Evolutionary conservation across 2,888 invertebrate species (phyloP), one percentile per base, ranked within the genome.

Genomic region (Agelastica alni): DNA sequence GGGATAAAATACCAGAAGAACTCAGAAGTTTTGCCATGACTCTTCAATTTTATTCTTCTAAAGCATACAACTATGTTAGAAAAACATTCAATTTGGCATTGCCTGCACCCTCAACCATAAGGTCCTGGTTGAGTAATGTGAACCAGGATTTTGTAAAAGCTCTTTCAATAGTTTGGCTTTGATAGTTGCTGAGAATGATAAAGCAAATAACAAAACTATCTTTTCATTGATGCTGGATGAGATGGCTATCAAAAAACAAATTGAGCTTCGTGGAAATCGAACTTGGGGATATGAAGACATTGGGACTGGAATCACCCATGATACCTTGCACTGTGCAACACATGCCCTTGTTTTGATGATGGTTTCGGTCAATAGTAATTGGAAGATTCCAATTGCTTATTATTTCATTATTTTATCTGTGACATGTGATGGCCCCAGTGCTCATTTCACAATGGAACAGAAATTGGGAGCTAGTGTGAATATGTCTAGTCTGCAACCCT

Each of bases 141-240:
- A 44, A 6, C 65, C 65, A 28, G 66, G 61, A n/a, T 65, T 62
- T 39, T 61, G 61, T 6, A 34, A 48, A 36, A 57, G 62, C 43
- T 44, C 61, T 36, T 60, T 66, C 7, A 28, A 54, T 4, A 53
- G 62, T 14, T 30, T 67, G 12, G 53, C 17, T 61, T 56, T 30
- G 18, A 32, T 55, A 37, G 41, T 37, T 26, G 10, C 17, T 16
- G 9, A 13, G 20, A 18, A 28, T 37, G 30, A 61, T 36, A 14
- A 26, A 3, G 6, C 14, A 10, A 30, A 20, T 14, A 32, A 56
- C 31, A 13, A 46, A 41, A 45, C 58, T 12, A 2, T 62, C 12
- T 65, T 63, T 52, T 52, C 58, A 41, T 41, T 71, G 30, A 46
- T 70, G 3, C 51, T 71, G 7, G 68, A 70, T 57, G 67, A 71